These are phyloP conservation scores for Ganaspis brasiliensis DNA, from an alignment of 2,888 invertebrate genomes.

Conservation along the genomic window DNA sequence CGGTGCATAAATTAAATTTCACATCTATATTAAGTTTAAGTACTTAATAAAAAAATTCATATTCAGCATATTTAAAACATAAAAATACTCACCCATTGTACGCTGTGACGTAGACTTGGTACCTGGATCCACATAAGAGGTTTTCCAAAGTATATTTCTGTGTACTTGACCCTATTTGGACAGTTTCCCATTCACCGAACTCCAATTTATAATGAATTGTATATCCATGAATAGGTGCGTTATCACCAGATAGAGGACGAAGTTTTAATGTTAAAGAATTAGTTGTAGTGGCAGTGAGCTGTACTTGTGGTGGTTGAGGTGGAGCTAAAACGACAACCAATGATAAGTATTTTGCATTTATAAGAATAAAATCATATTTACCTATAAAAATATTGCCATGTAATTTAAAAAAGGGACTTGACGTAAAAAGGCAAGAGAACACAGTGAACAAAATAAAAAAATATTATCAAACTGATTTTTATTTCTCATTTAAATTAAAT, in stretches of 20 bases:
- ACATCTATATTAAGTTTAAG: too few relatives aligned
- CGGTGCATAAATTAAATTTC: too few relatives aligned
- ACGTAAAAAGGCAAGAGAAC: not conserved
- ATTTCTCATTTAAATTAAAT: too few relatives aligned
- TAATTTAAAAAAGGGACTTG: not conserved
- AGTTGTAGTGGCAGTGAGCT: constrained; percentile 88
- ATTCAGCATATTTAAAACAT: too few relatives aligned
- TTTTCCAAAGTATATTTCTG: constrained; percentile 93
- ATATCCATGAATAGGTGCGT: constrained; percentile 95
- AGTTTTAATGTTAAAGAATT: constrained; percentile 88
- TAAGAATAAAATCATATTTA: not conserved
- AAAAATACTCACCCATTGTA: constrained; percentile 91
- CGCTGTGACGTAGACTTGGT: constrained; percentile 96
- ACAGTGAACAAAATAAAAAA: too few relatives aligned
- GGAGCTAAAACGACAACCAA: constrained; percentile 82
- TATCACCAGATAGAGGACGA: constrained; percentile 88
- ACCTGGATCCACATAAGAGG: constrained; percentile 95
- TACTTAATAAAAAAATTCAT: too few relatives aligned
- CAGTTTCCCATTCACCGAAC: constrained; percentile 96
- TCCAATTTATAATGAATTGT: constrained; percentile 96
- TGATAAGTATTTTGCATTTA: not conserved
- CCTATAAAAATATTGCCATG: too few relatives aligned
- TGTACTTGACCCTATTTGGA: constrained; percentile 89
- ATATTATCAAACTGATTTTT: too few relatives aligned
- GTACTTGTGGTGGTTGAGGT: constrained; percentile 89